Conservation (phyloP, 2,797 vertebrate genomes). For the Myotis myotis region DNA sequence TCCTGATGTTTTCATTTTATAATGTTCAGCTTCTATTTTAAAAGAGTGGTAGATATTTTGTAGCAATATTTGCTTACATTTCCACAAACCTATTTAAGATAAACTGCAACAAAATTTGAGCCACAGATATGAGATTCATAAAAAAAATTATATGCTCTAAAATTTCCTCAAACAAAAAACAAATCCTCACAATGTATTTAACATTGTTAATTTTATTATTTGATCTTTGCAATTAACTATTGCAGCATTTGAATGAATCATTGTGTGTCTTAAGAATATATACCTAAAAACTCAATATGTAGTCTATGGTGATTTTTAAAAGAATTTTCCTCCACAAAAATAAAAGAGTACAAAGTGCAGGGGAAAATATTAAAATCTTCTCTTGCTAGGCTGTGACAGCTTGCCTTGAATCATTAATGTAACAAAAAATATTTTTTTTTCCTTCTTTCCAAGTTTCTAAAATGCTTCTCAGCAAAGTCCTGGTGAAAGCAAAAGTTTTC, state of each 20-base stretch:
- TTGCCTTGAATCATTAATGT: not conserved
- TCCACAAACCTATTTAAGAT: constrained; percentile 14
- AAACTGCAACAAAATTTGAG: not conserved
- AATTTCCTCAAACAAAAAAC: not conserved
- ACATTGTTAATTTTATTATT: constrained; percentile 25
- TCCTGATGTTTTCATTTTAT: constrained; percentile 31
- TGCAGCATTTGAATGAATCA: constrained; percentile 22
- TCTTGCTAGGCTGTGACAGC: constrained; percentile 7
- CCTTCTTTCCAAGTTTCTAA: constrained; percentile 48
- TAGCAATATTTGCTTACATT: constrained; percentile 36
- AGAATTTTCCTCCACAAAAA: constrained; percentile 53
- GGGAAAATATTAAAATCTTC: not conserved
- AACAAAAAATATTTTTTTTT: constrained; percentile 34
- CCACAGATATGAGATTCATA: not conserved
- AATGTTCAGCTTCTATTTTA: constrained; percentile 45
- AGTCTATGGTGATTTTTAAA: constrained; percentile 29
- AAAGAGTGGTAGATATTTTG: constrained; percentile 37
- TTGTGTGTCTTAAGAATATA: constrained; percentile 48
- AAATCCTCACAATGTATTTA: not conserved
- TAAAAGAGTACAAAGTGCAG: not conserved
- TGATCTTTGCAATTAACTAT: not conserved
- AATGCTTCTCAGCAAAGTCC: not conserved
- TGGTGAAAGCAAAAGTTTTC: not conserved
- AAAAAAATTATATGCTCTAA: constrained; percentile 33
- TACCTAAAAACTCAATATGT: not conserved